Conservation (phyloP, 2,797 vertebrate genomes). For the Diplodus sargus region DNA sequence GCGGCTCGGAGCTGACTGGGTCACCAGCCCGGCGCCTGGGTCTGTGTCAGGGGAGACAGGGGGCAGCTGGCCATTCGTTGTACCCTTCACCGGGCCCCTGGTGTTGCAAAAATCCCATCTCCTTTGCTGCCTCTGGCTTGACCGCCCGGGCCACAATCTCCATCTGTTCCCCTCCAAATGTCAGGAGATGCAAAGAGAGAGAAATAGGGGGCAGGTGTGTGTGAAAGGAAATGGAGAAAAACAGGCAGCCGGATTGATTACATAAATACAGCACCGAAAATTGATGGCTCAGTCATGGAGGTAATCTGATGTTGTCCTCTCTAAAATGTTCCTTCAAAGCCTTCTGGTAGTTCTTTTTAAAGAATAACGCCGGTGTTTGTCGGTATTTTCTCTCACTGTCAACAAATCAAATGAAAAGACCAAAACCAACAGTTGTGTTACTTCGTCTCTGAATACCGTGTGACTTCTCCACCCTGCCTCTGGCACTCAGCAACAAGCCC, state of each 20-base stretch:
- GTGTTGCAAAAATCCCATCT: slow-evolving; percentile 74
- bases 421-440: background rate
- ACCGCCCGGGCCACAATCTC: slow-evolving; percentile 71
- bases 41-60: slow-evolving; percentile 58
- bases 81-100: slow-evolving; percentile 67
- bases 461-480: background rate
- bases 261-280: slow-evolving; percentile 53
- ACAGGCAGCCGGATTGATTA: slow-evolving; percentile 45
- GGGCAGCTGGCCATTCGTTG: slow-evolving; percentile 69
- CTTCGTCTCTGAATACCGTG: background rate
- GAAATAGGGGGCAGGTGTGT: slow-evolving; percentile 56
- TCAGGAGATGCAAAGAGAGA: slow-evolving; percentile 66
- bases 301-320: slow-evolving; percentile 23
- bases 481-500: background rate
- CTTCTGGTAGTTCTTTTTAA: slow-evolving; percentile 2
- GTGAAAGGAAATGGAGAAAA: slow-evolving; percentile 35
- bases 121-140: slow-evolving; percentile 73
- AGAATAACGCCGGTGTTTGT: slow-evolving; percentile 15
- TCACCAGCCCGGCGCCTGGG: slow-evolving; percentile 44
- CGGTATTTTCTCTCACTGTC: slow-evolving; percentile 12
- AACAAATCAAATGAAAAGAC: slow-evolving; percentile 23
- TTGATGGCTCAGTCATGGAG: slow-evolving; percentile 58
- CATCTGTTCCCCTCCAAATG: slow-evolving; percentile 81
- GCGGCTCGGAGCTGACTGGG: slow-evolving; percentile 41
- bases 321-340: slow-evolving; percentile 40